Evolutionary conservation across 2,888 invertebrate genomes (phyloP), one percentile per base, ranked within the genome.

Genomic region (Epiblema foenella): DNA sequence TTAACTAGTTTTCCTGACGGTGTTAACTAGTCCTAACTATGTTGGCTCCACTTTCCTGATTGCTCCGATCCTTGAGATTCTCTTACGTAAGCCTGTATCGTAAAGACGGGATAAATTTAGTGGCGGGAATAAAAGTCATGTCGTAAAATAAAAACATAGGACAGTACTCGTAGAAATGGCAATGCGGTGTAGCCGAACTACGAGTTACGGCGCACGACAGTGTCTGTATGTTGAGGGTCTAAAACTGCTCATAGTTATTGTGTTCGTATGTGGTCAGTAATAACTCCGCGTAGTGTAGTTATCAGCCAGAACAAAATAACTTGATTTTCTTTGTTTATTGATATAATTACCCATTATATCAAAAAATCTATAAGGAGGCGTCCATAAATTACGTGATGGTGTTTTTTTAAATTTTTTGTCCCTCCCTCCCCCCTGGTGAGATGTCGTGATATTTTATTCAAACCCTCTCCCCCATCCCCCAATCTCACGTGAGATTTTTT

Each of bases 21-120:
- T 52, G 63, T 63, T 63, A 63, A 63, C 51, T 63, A 52, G 51
- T 51, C 49, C 37, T 51, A 62, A 62, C 60, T 63, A 51, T 37
- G 37, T 52, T 51, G 18, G 62, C 51, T n/a, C 52, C 63, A 63
- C 63, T 63, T 52, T 63, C 63, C 20, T 63, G 63, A 63, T 63
- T 63, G 63, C 52, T 51, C 52, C 20, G 63, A 63, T 52, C 18
- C 37, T 18, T 20, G 37, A 52, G 52, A 63, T 63, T 63, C 63
- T 33, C 20, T 63, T 63, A 63, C 37, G 63, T 63, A 63, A 63
- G 63, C 15, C 52, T 52, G 63, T 63, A 63, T 63, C 63, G 63
- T 63, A 63, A 63, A 63, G 52, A 37, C 37, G 10, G 51, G 63
- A 62, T 62, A 51, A 49, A 59, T 63, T 63, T 63, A 63, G 52